phyloP scores from a whole-genome alignment of 2,797 vertebrate genomes.

The Anomalospiza imberbis region DNA sequence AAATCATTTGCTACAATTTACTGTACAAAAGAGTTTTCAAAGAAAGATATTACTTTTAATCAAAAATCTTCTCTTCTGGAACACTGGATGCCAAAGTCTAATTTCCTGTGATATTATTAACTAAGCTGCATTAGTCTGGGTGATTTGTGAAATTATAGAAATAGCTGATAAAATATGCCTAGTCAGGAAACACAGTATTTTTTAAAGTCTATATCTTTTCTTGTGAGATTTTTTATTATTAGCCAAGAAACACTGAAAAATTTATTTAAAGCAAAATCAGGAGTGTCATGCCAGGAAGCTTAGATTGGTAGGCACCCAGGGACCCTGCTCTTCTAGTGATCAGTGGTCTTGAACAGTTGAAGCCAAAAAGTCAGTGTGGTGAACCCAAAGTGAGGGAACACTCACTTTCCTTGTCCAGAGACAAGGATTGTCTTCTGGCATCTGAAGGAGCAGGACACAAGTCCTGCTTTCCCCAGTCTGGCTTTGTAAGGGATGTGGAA shows the following conservation, averaged over 20 bases:
- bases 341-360: neutral
- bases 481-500: neutral
- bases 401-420: neutral
- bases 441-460: neutral
- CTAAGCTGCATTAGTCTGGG: neutral
- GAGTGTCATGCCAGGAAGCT: neutral
- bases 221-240: neutral
- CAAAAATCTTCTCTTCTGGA: neutral
- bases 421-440: neutral
- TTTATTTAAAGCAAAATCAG: neutral
- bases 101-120: neutral
- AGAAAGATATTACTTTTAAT: neutral
- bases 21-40: neutral
- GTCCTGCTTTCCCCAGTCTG: neutral
- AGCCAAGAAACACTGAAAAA: neutral
- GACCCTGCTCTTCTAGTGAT: neutral
- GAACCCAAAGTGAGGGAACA: accelerated
- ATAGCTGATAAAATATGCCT: neutral
- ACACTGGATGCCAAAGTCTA: neutral
- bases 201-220: neutral
- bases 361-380: neutral
- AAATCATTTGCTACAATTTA: neutral
- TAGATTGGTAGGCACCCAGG: neutral
- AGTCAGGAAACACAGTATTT: neutral
- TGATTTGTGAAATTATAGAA: neutral